These are phyloP conservation scores for Callopanchax toddi DNA, from an alignment of 2,113 vertebrate species.

Conservation along the genomic window DNA sequence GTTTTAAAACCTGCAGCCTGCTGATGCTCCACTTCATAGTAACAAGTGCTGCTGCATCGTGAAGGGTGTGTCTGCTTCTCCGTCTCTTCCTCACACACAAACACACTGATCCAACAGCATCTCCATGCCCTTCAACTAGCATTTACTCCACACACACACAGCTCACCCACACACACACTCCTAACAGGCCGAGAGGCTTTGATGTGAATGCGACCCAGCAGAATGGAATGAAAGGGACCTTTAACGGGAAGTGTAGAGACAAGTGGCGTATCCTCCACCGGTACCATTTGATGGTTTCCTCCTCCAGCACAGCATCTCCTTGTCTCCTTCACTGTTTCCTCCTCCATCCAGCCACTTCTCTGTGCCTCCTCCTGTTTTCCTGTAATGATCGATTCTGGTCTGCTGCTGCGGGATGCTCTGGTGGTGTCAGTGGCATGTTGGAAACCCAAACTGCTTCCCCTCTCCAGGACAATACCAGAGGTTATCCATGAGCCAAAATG, in stretches of 20 bases:
- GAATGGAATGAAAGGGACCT: conserved; percentile 41
- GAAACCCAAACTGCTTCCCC: not conserved
- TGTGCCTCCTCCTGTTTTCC: not conserved
- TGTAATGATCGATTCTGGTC: not conserved
- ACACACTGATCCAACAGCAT: not conserved
- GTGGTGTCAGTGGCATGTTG: not conserved
- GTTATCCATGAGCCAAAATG: not conserved
- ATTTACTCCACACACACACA: conserved; percentile 33
- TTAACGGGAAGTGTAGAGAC: conserved; percentile 22
- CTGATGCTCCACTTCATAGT: not conserved
- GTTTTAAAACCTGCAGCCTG: not conserved
- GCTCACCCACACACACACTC: conserved; percentile 17
- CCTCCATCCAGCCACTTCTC: not conserved
- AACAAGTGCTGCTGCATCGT: not conserved
- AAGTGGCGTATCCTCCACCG: conserved; percentile 34
- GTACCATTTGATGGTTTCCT: conserved; percentile 37
- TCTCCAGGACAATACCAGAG: not conserved
- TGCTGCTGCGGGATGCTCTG: not conserved
- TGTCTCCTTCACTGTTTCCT: not conserved
- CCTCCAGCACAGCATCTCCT: conserved; percentile 10
- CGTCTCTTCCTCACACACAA: not conserved
- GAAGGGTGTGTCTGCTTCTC: conserved; percentile 7
- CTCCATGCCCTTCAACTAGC: conserved; percentile 12
- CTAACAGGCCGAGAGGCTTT: conserved; percentile 36
- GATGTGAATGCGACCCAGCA: conserved; percentile 49